Percentiles rank a stretch among this genome's conserved stretches.
These are phyloP conservation scores for Drosophila pegasa DNA, from an alignment of 2,888 invertebrate genomes.

Conservation along the genomic window DNA sequence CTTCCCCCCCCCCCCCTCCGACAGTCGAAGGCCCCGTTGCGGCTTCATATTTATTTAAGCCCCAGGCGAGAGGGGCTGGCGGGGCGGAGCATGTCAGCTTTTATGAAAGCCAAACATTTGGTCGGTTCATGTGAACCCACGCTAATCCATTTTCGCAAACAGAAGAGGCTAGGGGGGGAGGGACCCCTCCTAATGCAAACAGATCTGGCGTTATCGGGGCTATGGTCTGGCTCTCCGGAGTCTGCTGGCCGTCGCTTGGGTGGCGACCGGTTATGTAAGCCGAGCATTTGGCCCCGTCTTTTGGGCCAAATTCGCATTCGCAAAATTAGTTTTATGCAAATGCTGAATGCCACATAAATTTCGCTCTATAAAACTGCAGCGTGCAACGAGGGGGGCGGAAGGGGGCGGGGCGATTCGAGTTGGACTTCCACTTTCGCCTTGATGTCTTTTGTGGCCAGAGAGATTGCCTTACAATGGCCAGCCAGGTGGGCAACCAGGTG, in stretches of 20 bases:
- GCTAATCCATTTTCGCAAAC: slow-evolving; percentile 77
- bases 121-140: slow-evolving; percentile 77
- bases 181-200: slow-evolving; percentile 61
- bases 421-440: slow-evolving; percentile 69
- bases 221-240: slow-evolving; percentile 18
- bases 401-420: slow-evolving; percentile 48
- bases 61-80: not conserved
- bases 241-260: slow-evolving; percentile 35
- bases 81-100: slow-evolving; percentile 60
- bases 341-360: slow-evolving; percentile 74
- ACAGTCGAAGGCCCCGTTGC: not conserved
- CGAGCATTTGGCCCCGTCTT: slow-evolving; percentile 36
- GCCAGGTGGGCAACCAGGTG: slow-evolving; percentile 35
- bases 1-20: not conserved
- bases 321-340: slow-evolving; percentile 78
- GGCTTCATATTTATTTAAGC: slow-evolving; percentile 64
- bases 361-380: slow-evolving; percentile 64
- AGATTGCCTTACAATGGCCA: slow-evolving; percentile 45
- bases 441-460: slow-evolving; percentile 34
- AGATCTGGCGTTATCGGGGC: slow-evolving; percentile 69
- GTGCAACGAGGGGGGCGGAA: slow-evolving; percentile 6
- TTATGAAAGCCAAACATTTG: slow-evolving; percentile 79
- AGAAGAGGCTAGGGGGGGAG: slow-evolving; percentile 21
- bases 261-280: slow-evolving; percentile 65
- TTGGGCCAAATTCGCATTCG: slow-evolving; percentile 35